These are phyloP conservation scores for Colletes collaris DNA, from an alignment of 2,888 invertebrate species.

Conservation along the genomic window DNA sequence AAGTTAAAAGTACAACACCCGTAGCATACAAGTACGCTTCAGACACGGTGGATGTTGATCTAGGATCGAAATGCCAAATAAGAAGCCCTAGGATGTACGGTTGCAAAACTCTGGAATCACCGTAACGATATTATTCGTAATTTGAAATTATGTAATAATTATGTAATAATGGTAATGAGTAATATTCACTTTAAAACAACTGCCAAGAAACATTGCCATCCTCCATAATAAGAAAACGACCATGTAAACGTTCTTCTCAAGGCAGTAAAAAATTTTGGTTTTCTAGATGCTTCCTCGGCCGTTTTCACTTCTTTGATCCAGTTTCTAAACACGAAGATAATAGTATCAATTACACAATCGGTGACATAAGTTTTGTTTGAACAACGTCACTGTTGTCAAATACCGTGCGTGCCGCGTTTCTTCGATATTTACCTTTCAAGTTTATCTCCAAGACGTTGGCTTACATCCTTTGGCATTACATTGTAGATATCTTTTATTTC, in stretches of 20 bases:
- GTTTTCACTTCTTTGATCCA: slow-evolving; percentile 86
- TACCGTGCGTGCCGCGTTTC: background rate
- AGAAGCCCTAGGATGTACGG: slow-evolving; percentile 86
- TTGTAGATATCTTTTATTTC: slow-evolving; percentile 88
- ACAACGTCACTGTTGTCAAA: background rate
- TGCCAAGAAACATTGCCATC: slow-evolving; percentile 85
- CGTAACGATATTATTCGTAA: background rate
- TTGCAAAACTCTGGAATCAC: slow-evolving; percentile 85
- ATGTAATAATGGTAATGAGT: background rate
- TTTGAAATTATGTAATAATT: background rate
- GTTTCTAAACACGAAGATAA: slow-evolving; percentile 78
- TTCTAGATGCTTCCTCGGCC: slow-evolving; percentile 83
- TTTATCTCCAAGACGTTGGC: slow-evolving; percentile 87
- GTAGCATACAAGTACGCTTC: slow-evolving; percentile 88
- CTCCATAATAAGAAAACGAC: slow-evolving; percentile 86
- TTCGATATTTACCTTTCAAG: slow-evolving; percentile 84
- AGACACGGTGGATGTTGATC: slow-evolving; percentile 83
- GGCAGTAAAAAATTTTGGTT: slow-evolving; percentile 86
- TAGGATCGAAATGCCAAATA: slow-evolving; percentile 86
- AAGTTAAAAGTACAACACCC: slow-evolving; percentile 85
- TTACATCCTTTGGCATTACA: slow-evolving; percentile 86
- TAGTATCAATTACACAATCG: background rate
- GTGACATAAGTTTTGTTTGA: background rate
- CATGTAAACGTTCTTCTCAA: slow-evolving; percentile 86
- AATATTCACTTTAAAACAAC: slow-evolving; percentile 84